These are phyloP conservation scores for Omphaloscelis lunosa DNA, from an alignment of 2,888 invertebrate species.

Conservation along the genomic window DNA sequence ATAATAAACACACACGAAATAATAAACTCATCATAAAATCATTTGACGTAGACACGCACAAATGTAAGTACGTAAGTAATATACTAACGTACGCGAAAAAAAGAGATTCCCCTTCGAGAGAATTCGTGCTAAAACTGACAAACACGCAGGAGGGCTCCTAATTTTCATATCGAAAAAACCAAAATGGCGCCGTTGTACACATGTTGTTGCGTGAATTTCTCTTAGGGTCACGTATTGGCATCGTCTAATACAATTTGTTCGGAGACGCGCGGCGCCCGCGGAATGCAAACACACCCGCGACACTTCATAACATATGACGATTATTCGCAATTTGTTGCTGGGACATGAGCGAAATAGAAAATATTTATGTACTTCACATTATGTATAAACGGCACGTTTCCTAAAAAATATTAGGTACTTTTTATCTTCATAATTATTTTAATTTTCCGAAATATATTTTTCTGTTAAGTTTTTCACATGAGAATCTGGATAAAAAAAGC, in stretches of 20 bases:
- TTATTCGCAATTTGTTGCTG: conserved; percentile 80
- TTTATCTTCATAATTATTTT: conserved; percentile 4
- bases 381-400: conserved; percentile 41
- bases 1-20: conserved; percentile 44
- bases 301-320: conserved; percentile 85
- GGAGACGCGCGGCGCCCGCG: conserved; percentile 81
- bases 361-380: conserved; percentile 56
- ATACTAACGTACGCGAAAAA: conserved; percentile 61
- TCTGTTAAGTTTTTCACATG: background rate
- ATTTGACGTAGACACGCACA: conserved; percentile 58
- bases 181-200: conserved; percentile 78
- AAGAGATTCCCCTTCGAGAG: conserved; percentile 65
- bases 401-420: conserved; percentile 32
- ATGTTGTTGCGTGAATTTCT: conserved; percentile 80
- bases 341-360: conserved; percentile 71
- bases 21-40: conserved; percentile 62
- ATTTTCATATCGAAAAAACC: conserved; percentile 81
- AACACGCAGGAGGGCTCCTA: conserved; percentile 73
- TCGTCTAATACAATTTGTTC: conserved; percentile 89
- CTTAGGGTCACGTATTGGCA: conserved; percentile 86
- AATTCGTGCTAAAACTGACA: conserved; percentile 74
- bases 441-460: background rate
- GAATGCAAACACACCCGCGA: conserved; percentile 83
- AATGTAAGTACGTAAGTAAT: conserved; percentile 64
- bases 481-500: background rate